Evolutionary conservation across 2,888 invertebrate genomes (phyloP).

Genomic region (Chironomus tentans): DNA sequence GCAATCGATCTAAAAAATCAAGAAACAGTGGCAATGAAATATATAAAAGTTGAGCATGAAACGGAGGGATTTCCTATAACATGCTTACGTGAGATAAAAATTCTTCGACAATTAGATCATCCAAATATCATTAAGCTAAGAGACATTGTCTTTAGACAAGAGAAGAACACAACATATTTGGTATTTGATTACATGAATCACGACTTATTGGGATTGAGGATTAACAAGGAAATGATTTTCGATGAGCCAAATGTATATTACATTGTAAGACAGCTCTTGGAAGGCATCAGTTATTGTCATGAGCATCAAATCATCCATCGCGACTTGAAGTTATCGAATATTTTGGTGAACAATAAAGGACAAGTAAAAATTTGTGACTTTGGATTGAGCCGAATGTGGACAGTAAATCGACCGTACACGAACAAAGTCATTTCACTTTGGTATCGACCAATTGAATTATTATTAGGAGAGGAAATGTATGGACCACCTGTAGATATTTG

Average conservation of each 20-base stretch:
- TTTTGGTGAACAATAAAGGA: constrained; percentile 96
- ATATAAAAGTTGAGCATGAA: constrained; percentile 95
- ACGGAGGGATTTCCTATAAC: constrained; percentile 98
- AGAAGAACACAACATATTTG: constrained; percentile 95
- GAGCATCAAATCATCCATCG: constrained; percentile 97
- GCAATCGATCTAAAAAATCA: constrained; percentile 59
- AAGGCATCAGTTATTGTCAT: constrained; percentile 96
- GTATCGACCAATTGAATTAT: constrained; percentile 96
- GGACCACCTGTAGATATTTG: constrained; percentile 84
- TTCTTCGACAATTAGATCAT: constrained; percentile 90
- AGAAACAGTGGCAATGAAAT: constrained; percentile 78
- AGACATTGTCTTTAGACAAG: constrained; percentile 94
- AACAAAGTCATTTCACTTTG: constrained; percentile 98
- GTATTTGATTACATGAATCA: constrained; percentile 99
- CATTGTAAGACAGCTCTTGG: constrained; percentile 92
- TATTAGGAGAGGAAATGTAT: constrained; percentile 93
- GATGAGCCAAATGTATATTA: constrained; percentile 92
- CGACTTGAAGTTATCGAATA: constrained; percentile 99
- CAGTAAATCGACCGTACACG: constrained; percentile 93
- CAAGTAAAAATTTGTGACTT: constrained; percentile 74
- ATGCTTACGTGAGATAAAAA: constrained; percentile 97
- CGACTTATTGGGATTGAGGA: constrained; percentile 94
- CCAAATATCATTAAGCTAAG: constrained; percentile 93
- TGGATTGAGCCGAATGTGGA: constrained; percentile 90
- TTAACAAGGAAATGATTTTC: constrained; percentile 94